phyloP scores from a whole-genome alignment of 2,888 invertebrate species.

The Perizoma affinitatum region DNA sequence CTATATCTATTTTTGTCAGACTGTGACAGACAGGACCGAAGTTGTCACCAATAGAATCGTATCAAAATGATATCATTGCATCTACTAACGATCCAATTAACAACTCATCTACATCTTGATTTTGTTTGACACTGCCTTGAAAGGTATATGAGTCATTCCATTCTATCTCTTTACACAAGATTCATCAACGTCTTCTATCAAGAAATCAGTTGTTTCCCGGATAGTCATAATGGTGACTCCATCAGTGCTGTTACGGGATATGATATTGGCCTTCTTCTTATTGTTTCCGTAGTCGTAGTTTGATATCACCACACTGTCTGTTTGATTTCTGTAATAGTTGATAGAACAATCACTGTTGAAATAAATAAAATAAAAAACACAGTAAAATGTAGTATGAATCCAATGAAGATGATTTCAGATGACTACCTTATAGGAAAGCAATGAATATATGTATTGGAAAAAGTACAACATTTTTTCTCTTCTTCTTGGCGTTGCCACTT shows the following conservation, averaged over 20 bases:
- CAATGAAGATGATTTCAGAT: too few species aligned
- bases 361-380: constrained; percentile 17
- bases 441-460: too few species aligned
- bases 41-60: too few species aligned
- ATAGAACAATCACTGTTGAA: constrained; percentile 62
- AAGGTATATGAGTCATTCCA: background rate
- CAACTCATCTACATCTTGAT: too few species aligned
- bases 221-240: constrained; percentile 76
- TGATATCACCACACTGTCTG: constrained; percentile 80
- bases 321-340: constrained; percentile 73
- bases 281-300: constrained; percentile 79
- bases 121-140: background rate
- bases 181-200: constrained; percentile 62
- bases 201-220: constrained; percentile 67
- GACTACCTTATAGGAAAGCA: too few species aligned
- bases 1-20: too few species aligned
- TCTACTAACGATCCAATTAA: too few species aligned
- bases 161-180: constrained; percentile 70
- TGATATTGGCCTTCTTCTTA: constrained; percentile 76
- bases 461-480: too few species aligned
- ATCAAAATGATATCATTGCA: too few species aligned
- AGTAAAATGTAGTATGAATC: too few species aligned
- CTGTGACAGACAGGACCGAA: too few species aligned
- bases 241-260: constrained; percentile 70
- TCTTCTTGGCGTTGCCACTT: too few species aligned